Percentiles rank a stretch among this genome's conserved stretches.
Evolutionary conservation across 2,113 vertebrate genomes (phyloP).

Genomic region (Ameiurus melas): DNA sequence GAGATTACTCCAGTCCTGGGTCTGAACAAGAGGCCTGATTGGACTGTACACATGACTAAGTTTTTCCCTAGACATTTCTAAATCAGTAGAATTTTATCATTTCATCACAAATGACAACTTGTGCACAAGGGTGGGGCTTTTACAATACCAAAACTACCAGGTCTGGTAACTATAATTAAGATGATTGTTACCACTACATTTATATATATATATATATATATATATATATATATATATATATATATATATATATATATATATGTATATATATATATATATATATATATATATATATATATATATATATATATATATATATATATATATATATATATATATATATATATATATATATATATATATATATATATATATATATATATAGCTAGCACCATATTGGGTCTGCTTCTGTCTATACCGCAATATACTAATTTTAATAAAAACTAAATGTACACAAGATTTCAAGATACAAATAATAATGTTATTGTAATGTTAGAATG

Average conservation of each 20-base stretch:
- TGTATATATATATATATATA: too few species aligned
- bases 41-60: constrained; percentile 11
- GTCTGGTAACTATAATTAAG: neutral
- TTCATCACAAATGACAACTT: neutral
- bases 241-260: too few species aligned
- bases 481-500: too few species aligned
- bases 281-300: too few species aligned
- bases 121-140: neutral
- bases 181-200: neutral
- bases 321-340: too few species aligned
- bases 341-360: too few species aligned
- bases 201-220: too few species aligned
- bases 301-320: too few species aligned
- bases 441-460: too few species aligned
- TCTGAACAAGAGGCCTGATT: constrained; percentile 11
- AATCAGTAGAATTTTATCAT: constrained; percentile 2
- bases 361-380: too few species aligned
- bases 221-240: too few species aligned
- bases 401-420: neutral
- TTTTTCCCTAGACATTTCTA: neutral
- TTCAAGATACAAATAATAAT: too few species aligned
- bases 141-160: neutral
- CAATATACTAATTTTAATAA: neutral
- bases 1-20: neutral
- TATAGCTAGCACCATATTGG: neutral